Base-by-base conservation (phyloP, 2,797 vertebrate genomes). In the Limnodromus scolopaceus region DNA sequence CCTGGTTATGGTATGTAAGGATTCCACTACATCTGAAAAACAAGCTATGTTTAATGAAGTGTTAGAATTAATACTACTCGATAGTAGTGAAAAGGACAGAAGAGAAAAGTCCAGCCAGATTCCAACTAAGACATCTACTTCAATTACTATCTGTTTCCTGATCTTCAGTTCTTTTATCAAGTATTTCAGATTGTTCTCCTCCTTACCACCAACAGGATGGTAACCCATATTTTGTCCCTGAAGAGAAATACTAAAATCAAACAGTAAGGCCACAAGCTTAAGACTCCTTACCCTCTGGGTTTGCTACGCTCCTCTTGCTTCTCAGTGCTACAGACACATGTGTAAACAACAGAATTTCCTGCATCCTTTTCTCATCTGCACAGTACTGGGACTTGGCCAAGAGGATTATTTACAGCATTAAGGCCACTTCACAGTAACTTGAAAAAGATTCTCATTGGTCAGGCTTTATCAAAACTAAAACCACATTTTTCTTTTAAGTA, bases 261-360 rank as follows among this genome's bases (percentile, higher is more conserved):
- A 65, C 16, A 91, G 41, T 92, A 95, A 97, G 97, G 69, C 65
- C 94, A 94, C 76, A 96, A 92, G 69, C 61, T 95, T 96, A 87
- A 97, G 83, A 82, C 25, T 69, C 41, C 95, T 98, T 98, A 98
- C 97, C 98, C 95, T 98, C 93, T 79, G 85, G 82, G 77, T 93
- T 92, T 84, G 74, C 95, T 64, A 78, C 58, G 87, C 83, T 96
- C 91, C 70, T 95, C 95, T 87, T 77, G 76, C 82, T 92, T 93
- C 94, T 96, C 95, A 76, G 84, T 76, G 92, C 72, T 96, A 96
- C 89, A 97, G 97, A 96, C 95, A 97, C 82, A 97, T 96, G 84
- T 96, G 72, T 98, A 98, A 98, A 98, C 97, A 98, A 91, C 87
- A 95, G 94, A 97, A 96, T 97, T 98, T 97, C 98, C 97, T 97